Evolutionary conservation across 2,888 invertebrate species (phyloP).

Genomic region (Aelia acuminata): DNA sequence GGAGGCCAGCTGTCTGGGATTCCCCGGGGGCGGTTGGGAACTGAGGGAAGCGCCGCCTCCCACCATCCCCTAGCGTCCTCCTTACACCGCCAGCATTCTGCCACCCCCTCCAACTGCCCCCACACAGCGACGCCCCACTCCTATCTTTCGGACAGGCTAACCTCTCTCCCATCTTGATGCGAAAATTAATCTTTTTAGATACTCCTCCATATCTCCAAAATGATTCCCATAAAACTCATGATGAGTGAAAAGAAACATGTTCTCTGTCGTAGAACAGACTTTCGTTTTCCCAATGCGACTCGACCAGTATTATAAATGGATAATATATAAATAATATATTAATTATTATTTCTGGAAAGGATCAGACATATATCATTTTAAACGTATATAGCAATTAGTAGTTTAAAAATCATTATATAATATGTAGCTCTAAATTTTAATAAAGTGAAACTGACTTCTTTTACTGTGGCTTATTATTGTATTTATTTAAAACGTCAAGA

Average conservation of each 20-base stretch:
- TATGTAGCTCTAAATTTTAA: no score
- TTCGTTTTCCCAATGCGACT: not conserved
- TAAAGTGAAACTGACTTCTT: no score
- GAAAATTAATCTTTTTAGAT: not conserved
- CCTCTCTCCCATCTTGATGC: not conserved
- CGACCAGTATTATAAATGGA: not conserved
- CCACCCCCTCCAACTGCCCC: not conserved
- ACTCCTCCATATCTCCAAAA: not conserved
- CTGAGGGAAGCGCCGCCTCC: conserved; percentile 22
- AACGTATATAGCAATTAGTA: no score
- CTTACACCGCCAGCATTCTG: not conserved
- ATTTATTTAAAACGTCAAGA: no score
- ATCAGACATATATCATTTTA: no score
- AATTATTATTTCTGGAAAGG: no score
- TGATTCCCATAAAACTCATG: not conserved
- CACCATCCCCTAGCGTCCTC: not conserved
- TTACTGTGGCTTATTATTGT: no score
- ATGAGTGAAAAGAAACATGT: not conserved
- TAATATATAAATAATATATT: not conserved
- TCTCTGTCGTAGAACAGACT: not conserved
- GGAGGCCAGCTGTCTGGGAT: not conserved
- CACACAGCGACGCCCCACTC: not conserved
- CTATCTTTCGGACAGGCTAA: not conserved
- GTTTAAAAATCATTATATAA: no score
- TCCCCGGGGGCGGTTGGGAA: conserved; percentile 48